Evolutionary conservation across 2,888 invertebrate genomes (phyloP).

Genomic region (Incurvaria masculella): DNA sequence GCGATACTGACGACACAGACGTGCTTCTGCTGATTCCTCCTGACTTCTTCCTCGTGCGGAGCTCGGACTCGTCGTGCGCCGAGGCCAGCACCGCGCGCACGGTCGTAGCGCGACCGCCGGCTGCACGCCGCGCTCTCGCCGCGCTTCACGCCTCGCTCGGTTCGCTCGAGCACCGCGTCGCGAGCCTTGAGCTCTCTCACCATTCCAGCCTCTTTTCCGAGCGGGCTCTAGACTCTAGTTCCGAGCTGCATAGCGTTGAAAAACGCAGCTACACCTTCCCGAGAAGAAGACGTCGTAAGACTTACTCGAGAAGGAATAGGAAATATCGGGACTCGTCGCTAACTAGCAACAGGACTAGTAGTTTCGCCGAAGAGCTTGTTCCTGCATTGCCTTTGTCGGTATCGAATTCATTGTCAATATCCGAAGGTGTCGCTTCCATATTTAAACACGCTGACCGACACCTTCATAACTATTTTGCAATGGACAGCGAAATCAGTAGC

Average conservation of each 20-base stretch:
- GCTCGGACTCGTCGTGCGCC: constrained; percentile 42
- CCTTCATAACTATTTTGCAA: constrained; percentile 27
- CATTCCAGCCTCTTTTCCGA: constrained; percentile 23
- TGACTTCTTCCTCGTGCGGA: constrained; percentile 64
- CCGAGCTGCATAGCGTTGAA: constrained; percentile 27
- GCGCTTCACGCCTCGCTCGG: constrained; percentile 14
- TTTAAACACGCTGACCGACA: background rate
- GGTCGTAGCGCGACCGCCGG: constrained; percentile 23
- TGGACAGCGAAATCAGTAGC: constrained; percentile 50
- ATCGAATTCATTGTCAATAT: constrained; percentile 3
- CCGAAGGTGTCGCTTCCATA: background rate
- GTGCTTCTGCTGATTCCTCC: constrained; percentile 76
- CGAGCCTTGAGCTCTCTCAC: constrained; percentile 32
- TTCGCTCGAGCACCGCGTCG: constrained; percentile 57
- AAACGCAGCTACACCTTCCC: constrained; percentile 43
- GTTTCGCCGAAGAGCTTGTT: constrained; percentile 19
- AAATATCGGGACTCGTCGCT: constrained; percentile 27
- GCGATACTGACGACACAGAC: constrained; percentile 75
- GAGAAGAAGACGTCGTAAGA: constrained; percentile 35
- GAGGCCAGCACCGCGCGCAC: constrained; percentile 47
- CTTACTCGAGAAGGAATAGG: constrained; percentile 20
- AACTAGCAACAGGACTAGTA: constrained; percentile 31
- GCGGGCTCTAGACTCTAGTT: constrained; percentile 22
- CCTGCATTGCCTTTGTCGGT: constrained; percentile 26
- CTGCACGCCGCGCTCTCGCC: background rate